Conservation (phyloP, 2,113 vertebrate genomes). For the Dasypus novemcinctus region DNA sequence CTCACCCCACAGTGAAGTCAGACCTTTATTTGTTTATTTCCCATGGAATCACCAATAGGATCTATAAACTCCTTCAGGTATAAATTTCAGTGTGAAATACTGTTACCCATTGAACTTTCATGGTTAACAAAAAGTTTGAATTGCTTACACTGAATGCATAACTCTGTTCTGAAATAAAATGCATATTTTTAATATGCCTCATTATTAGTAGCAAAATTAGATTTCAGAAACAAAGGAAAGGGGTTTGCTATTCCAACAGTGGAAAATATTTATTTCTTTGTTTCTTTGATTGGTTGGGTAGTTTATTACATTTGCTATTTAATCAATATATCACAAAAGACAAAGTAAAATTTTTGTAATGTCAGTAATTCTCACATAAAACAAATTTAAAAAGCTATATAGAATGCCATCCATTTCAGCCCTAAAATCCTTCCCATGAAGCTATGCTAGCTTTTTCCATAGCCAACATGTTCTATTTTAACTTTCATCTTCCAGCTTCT, state of each 20-base stretch:
- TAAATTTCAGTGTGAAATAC: neutral
- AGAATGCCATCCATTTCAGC: neutral
- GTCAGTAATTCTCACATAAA: neutral
- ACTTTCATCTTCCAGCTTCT: neutral
- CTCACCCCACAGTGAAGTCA: neutral
- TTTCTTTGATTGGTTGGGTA: neutral
- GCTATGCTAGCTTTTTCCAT: neutral
- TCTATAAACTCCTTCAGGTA: neutral
- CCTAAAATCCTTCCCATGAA: neutral
- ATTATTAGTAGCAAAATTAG: neutral
- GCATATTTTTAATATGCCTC: too few relatives aligned
- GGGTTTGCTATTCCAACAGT: neutral
- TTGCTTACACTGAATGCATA: neutral
- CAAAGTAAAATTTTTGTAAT: neutral
- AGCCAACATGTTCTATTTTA: too few relatives aligned
- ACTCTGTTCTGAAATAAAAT: neutral
- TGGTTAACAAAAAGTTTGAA: neutral
- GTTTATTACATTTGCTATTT: neutral
- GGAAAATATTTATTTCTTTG: neutral
- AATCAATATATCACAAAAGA: neutral
- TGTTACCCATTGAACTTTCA: too few relatives aligned
- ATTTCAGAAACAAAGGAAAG: neutral
- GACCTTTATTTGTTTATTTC: too few relatives aligned
- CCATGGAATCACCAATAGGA: accelerated
- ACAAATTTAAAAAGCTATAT: neutral